phyloP scores from a whole-genome alignment of 2,113 vertebrate species.

The Prinia subflava region DNA sequence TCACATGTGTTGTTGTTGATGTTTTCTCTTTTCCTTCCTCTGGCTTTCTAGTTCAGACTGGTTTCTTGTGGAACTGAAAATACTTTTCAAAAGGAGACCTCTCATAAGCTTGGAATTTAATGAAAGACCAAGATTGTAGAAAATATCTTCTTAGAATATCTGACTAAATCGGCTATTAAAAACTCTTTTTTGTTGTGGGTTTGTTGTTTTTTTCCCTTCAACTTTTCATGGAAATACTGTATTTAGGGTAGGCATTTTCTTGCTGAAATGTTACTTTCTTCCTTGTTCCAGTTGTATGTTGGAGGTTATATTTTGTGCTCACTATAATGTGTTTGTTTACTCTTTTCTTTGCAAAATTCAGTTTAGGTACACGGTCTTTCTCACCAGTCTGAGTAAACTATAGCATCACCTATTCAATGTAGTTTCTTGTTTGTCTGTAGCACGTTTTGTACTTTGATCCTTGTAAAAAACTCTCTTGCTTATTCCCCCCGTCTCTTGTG shows the following conservation, averaged over 20 bases:
- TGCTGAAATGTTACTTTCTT: background rate
- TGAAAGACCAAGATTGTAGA: background rate
- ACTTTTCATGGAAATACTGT: background rate
- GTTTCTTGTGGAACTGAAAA: background rate
- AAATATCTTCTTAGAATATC: background rate
- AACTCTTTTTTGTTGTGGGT: background rate
- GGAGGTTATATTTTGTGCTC: background rate
- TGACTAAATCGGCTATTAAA: background rate
- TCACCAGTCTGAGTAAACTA: background rate
- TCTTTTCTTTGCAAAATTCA: background rate
- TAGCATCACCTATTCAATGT: background rate
- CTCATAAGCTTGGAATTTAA: background rate
- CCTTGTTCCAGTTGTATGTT: background rate
- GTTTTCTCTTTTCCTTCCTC: background rate
- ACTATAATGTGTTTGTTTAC: background rate
- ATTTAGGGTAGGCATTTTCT: background rate
- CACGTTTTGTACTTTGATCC: background rate
- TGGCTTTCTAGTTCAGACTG: background rate
- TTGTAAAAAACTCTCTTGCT: background rate
- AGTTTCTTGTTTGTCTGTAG: background rate
- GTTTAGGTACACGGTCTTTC: background rate
- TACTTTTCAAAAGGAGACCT: background rate
- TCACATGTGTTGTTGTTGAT: background rate
- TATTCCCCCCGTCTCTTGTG: background rate
- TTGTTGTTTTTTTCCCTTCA: background rate